Percentiles rank a stretch among this genome's conserved stretches.
These are phyloP conservation scores for Odontamblyopus lacepedii DNA, from an alignment of 2,797 vertebrate genomes.

Conservation along the genomic window DNA sequence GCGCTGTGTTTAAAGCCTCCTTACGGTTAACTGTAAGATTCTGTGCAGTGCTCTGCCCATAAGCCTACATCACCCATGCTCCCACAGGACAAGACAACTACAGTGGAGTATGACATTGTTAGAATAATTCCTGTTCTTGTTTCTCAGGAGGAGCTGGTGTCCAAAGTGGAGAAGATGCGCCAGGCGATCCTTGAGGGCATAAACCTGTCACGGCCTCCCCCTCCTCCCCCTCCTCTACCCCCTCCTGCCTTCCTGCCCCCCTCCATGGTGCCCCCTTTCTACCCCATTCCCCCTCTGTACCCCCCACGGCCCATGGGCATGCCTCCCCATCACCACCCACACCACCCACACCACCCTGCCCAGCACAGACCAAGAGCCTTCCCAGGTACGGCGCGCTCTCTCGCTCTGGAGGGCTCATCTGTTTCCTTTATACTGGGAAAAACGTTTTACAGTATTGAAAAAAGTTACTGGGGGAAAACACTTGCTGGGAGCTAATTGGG, in stretches of 20 bases:
- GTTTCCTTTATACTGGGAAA: no score
- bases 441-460: no score
- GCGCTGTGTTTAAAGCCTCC: no score
- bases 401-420: no score
- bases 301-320: constrained; percentile 84
- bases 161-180: constrained; percentile 92
- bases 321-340: constrained; percentile 78
- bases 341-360: constrained; percentile 73
- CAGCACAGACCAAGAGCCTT: constrained; percentile 87
- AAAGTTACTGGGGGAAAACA: no score
- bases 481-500: no score
- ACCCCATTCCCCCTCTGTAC: constrained; percentile 87
- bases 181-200: constrained; percentile 92
- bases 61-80: no score
- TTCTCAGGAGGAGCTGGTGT: constrained; percentile 85
- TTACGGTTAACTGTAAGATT: no score
- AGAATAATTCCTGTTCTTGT: constrained; percentile 3
- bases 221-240: constrained; percentile 85
- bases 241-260: constrained; percentile 87
- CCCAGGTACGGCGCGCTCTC: constrained; percentile 74
- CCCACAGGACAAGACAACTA: no score
- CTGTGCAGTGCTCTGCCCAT: no score
- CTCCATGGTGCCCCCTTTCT: constrained; percentile 86
- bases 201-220: constrained; percentile 85
- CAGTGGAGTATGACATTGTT: no score